Percentiles rank a stretch among this genome's conserved stretches.
phyloP scores from a whole-genome alignment of 2,113 vertebrate species.

The Puntigrus tetrazona region DNA sequence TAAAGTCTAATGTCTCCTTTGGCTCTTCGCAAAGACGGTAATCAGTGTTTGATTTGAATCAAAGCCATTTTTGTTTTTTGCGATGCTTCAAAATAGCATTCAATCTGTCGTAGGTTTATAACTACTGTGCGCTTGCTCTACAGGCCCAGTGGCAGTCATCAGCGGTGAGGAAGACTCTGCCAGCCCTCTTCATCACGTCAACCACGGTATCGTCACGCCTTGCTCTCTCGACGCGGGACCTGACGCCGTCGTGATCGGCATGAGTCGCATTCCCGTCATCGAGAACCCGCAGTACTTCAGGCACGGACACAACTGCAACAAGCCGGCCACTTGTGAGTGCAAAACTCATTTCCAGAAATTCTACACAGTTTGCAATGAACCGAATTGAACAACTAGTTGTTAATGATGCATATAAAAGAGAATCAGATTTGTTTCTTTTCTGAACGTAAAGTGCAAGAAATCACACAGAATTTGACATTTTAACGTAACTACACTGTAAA shows the following conservation, averaged over 20 bases:
- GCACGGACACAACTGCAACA: slow-evolving; percentile 95
- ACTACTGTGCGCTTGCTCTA: neutral
- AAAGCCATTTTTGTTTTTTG: neutral
- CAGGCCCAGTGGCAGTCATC: slow-evolving; percentile 96
- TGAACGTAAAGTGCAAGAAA: too few relatives aligned
- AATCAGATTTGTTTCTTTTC: too few relatives aligned
- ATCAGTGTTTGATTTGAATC: neutral
- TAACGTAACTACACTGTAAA: too few relatives aligned
- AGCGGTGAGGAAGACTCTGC: slow-evolving; percentile 97
- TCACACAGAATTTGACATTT: too few relatives aligned
- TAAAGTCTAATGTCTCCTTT: neutral
- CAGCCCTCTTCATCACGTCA: slow-evolving; percentile 96
- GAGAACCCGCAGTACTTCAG: slow-evolving; percentile 98
- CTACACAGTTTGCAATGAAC: too few relatives aligned
- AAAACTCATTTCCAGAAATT: neutral
- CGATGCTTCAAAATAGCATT: neutral
- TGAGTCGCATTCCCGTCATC: slow-evolving; percentile 95
- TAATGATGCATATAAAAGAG: too few relatives aligned
- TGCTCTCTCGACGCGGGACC: slow-evolving; percentile 88
- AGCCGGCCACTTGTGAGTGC: slow-evolving; percentile 94
- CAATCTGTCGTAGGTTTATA: neutral
- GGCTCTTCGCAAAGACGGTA: neutral
- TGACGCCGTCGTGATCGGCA: slow-evolving; percentile 94
- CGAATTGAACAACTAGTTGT: too few relatives aligned
- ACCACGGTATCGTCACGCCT: slow-evolving; percentile 92